These are phyloP conservation scores for Porites evermanni DNA, from an alignment of 92 coral and sea anemone genomes.

Conservation along the genomic window DNA sequence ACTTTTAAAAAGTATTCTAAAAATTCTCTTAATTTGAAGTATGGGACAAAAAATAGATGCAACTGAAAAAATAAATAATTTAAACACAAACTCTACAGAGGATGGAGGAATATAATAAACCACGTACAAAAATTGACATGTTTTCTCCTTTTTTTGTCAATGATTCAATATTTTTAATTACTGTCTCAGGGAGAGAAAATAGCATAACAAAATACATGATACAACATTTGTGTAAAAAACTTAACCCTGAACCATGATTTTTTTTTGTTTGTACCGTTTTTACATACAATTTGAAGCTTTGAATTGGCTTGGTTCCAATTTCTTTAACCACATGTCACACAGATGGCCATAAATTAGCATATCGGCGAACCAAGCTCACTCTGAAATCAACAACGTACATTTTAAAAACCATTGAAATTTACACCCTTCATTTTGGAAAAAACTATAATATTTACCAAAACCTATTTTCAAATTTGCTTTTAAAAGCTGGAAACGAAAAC, in stretches of 20 bases:
- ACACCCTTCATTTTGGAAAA: neutral
- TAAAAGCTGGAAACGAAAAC: neutral
- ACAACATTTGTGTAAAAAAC: neutral
- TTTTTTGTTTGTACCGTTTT: neutral
- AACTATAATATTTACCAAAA: neutral
- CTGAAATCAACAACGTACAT: neutral
- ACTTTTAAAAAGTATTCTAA: neutral
- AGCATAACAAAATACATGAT: neutral
- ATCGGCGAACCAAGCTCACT: neutral
- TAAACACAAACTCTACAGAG: neutral
- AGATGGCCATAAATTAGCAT: constrained; percentile 16
- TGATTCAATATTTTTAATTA: neutral
- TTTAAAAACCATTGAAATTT: neutral
- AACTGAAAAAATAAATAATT: constrained; percentile 14
- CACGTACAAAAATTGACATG: neutral
- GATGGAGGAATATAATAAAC: neutral
- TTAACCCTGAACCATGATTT: neutral
- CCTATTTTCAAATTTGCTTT: neutral
- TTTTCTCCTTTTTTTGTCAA: neutral
- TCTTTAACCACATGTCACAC: too few species aligned
- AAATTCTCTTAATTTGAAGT: neutral
- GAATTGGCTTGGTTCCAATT: constrained; percentile 30
- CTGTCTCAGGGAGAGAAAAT: neutral
- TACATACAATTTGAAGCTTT: neutral
- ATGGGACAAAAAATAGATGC: neutral